Evolutionary conservation across 2,888 invertebrate genomes (phyloP).

Genomic region (Fabriciana adippe): DNA sequence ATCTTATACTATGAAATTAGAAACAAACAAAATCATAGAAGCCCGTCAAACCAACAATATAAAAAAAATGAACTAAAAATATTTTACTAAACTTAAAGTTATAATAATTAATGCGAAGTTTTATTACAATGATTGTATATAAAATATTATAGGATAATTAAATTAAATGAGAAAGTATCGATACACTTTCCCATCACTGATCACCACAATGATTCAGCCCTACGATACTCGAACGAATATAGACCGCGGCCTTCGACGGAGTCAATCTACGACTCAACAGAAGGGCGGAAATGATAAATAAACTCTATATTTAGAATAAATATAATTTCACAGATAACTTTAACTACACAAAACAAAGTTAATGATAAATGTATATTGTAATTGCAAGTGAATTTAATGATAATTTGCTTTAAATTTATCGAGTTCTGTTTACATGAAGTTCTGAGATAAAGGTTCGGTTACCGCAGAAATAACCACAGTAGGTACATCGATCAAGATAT

Average conservation of each 20-base stretch:
- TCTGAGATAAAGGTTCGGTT: too few relatives aligned
- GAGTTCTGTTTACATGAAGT: too few relatives aligned
- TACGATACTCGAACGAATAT: conserved; percentile 53
- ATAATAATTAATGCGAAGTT: too few relatives aligned
- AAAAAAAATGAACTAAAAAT: too few relatives aligned
- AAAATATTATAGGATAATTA: conserved; percentile 39
- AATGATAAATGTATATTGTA: neutral
- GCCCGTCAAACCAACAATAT: too few relatives aligned
- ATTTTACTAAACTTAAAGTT: too few relatives aligned
- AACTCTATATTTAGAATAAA: conserved; percentile 33
- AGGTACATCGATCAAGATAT: too few relatives aligned
- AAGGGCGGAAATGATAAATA: conserved; percentile 39
- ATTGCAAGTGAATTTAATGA: neutral
- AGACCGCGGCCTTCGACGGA: conserved; percentile 64
- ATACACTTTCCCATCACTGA: conserved; percentile 45
- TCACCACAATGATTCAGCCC: conserved; percentile 50
- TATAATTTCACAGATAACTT: conserved; percentile 21
- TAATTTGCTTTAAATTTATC: neutral
- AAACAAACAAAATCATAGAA: too few relatives aligned
- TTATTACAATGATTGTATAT: too few relatives aligned
- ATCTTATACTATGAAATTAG: too few relatives aligned
- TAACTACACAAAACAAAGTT: neutral
- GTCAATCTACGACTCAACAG: conserved; percentile 45
- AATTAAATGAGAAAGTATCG: conserved; percentile 17
- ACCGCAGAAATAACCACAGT: too few relatives aligned